Base-by-base conservation (phyloP, 2,888 invertebrate species). In the Leptura quadrifasciata region DNA sequence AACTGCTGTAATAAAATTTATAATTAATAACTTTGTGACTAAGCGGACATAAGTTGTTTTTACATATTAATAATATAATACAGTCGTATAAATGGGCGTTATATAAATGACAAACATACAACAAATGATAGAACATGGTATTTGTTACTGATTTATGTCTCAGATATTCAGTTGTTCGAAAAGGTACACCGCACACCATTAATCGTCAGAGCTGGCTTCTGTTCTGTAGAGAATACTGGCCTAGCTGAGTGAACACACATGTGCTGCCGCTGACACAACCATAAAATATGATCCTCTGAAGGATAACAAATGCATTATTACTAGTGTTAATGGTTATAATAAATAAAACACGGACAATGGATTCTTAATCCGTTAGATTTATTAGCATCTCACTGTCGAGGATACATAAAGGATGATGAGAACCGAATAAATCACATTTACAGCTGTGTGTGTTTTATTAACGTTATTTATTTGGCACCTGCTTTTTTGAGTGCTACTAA, bases 301-400 rank as follows among this genome's bases (percentile, higher is more conserved):
- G 88, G 88, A 89, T 89, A 89, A 89, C 89, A 88, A 89, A 89
- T 89, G 89, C 89, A 89, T 89, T 89, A 89, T 89, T 88, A 89
- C 88, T 88, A 87, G 88, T 89, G 89, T 89, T 89, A 89, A 89
- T 89, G 88, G 88, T 88, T 88, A 87, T 88, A 88, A 89, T 89
- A 89, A 89, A 89, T 89, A 89, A 89, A 88, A 87, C 86, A 84
- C 86, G 88, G 88, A 89, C 89, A 89, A 89, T 88, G 87, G 88
- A 87, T 88, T 88, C 88, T 88, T 89, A 89, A 88, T 89, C 88
- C 88, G 81, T 81, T 84, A 86, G 88, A 89, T 88, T 89, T 89
- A 89, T 89, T 85, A 86, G 86, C 85, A 83, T 81, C 84, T 83
- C 84, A 84, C 84, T 84, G 83, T 82, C 84, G 81, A 83, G 83